phyloP scores from a whole-genome alignment of 1,140 invertebrate species.

The Physella acuta region DNA sequence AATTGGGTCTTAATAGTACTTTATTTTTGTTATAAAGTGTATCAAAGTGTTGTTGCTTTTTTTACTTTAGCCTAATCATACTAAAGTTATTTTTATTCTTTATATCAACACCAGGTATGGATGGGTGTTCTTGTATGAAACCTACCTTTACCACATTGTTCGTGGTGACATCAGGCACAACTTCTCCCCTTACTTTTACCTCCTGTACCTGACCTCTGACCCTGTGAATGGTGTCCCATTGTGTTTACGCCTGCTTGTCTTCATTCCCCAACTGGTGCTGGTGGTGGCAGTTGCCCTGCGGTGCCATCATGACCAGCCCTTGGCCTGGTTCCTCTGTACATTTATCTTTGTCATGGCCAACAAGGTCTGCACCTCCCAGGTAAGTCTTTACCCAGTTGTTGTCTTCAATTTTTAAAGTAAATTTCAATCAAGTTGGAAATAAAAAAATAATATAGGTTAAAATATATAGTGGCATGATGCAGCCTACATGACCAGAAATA shows the following conservation, averaged over 20 bases:
- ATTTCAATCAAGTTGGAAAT: no score
- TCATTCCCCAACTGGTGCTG: slow-evolving; percentile 67
- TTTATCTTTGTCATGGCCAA: slow-evolving; percentile 92
- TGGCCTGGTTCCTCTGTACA: slow-evolving; percentile 82
- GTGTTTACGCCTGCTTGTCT: slow-evolving; percentile 68
- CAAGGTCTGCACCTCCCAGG: slow-evolving; percentile 81
- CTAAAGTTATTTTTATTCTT: slow-evolving; percentile 23
- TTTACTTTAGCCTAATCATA: neutral
- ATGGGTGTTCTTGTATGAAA: slow-evolving; percentile 85
- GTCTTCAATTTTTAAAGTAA: no score
- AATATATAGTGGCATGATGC: no score
- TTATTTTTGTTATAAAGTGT: no score
- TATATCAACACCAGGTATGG: no score
- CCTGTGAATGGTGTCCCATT: slow-evolving; percentile 51
- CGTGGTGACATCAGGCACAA: slow-evolving; percentile 93
- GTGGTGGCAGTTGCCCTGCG: slow-evolving; percentile 46
- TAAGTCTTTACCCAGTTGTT: no score
- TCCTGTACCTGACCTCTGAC: slow-evolving; percentile 77
- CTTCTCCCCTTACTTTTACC: slow-evolving; percentile 94
- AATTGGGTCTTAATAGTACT: no score
- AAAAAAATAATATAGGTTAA: no score
- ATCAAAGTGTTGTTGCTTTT: neutral
- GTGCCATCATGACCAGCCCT: slow-evolving; percentile 69
- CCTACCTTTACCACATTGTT: slow-evolving; percentile 88
- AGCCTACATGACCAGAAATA: no score